phyloP scores from a whole-genome alignment of 2,113 vertebrate genomes.

The Prunella fulvescens region DNA sequence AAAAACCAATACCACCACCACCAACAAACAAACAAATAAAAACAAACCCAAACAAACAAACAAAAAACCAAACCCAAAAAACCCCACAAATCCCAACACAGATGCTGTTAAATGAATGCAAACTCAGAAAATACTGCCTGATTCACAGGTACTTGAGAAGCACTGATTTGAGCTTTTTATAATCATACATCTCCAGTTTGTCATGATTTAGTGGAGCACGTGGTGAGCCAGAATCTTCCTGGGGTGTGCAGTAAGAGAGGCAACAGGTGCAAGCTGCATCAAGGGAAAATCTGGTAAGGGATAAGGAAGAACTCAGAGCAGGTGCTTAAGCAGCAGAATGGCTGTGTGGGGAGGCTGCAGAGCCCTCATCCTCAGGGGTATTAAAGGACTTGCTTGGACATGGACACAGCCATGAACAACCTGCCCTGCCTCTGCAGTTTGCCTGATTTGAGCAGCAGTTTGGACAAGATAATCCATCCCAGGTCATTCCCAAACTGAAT shows the following conservation, averaged over 20 bases:
- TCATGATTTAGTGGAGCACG: neutral
- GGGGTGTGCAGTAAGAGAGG: neutral
- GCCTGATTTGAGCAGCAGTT: neutral
- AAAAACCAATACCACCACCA: neutral
- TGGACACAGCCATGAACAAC: neutral
- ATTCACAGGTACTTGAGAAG: neutral
- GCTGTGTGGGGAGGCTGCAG: neutral
- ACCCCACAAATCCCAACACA: fast-evolving
- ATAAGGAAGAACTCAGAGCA: neutral
- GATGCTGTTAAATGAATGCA: neutral
- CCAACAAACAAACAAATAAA: neutral
- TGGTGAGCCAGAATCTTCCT: neutral
- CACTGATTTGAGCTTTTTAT: neutral
- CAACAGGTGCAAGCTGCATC: neutral
- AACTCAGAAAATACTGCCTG: neutral
- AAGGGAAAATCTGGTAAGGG: neutral
- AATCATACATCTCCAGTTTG: neutral
- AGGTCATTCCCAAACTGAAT: neutral
- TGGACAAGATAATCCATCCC: neutral
- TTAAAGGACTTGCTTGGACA: neutral
- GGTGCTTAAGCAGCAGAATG: neutral
- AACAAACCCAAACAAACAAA: neutral
- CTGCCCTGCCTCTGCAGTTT: neutral
- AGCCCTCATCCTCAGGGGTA: fast-evolving
- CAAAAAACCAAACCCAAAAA: neutral